Conservation (phyloP, 2,113 vertebrate species). For the Aix galericulata region DNA sequence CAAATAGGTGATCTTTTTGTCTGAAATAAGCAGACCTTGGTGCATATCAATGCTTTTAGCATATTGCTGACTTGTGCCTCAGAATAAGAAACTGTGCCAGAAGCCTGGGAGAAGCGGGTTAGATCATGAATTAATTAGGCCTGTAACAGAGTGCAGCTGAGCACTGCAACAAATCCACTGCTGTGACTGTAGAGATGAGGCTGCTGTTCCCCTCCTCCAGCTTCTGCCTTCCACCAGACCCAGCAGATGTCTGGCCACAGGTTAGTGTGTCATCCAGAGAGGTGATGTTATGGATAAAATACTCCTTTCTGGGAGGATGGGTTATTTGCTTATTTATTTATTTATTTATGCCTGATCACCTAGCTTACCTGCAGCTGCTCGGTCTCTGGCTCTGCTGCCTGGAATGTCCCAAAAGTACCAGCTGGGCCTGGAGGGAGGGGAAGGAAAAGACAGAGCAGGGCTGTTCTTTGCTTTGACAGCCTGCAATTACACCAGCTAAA, state of each 20-base stretch:
- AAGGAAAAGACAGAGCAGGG: neutral
- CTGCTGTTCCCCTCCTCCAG: neutral
- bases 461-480: neutral
- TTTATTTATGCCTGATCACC: neutral
- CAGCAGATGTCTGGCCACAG: neutral
- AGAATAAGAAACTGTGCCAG: neutral
- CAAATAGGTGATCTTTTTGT: neutral
- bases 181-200: neutral
- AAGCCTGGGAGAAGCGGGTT: neutral
- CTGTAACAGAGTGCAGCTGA: neutral
- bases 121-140: neutral
- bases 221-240: neutral
- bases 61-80: neutral
- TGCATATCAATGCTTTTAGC: neutral
- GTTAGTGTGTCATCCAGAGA: neutral
- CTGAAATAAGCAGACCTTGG: neutral
- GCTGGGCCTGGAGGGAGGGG: neutral
- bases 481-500: neutral
- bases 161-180: neutral
- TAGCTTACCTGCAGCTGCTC: neutral
- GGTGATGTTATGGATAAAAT: neutral
- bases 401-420: neutral
- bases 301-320: rapidly evolving
- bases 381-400: neutral
- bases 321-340: neutral